These are phyloP conservation scores for Buceros bicornis DNA, from an alignment of 2,797 vertebrate species.

Conservation along the genomic window DNA sequence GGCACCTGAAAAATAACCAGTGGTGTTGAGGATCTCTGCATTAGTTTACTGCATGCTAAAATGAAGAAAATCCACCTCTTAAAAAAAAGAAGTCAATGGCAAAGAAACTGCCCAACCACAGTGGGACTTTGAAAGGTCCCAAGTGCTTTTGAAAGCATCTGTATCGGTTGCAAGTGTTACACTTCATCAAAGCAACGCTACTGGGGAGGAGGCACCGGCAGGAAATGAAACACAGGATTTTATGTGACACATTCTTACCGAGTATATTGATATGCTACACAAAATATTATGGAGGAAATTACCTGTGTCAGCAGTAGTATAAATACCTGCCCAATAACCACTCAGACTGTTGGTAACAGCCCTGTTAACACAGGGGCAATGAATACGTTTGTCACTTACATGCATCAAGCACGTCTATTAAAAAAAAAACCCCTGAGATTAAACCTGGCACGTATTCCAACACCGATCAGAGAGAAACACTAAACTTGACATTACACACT, in stretches of 20 bases:
- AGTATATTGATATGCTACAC: conserved; percentile 50
- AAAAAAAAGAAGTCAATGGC: neutral
- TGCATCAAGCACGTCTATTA: conserved; percentile 33
- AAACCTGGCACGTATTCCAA: conserved; percentile 42
- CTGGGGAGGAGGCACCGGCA: conserved; percentile 22
- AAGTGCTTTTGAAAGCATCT: neutral
- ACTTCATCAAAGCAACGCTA: conserved; percentile 48
- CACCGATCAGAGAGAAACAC: conserved; percentile 8
- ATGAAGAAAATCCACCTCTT: neutral
- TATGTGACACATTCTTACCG: conserved; percentile 54
- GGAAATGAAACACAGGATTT: conserved; percentile 70
- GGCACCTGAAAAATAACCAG: neutral
- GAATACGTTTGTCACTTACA: conserved; percentile 64
- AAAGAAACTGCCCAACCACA: conserved; percentile 21
- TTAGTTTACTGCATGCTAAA: neutral
- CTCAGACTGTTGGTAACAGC: conserved; percentile 40
- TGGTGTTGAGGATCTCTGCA: neutral
- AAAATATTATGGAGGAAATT: conserved; percentile 72
- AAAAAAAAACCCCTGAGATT: neutral
- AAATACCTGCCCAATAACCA: conserved; percentile 56
- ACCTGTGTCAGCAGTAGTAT: conserved; percentile 62
- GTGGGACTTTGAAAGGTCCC: conserved; percentile 21
- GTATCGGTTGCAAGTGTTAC: neutral
- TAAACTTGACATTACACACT: neutral
- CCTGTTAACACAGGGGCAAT: conserved; percentile 39